Conservation (phyloP, 2,888 invertebrate genomes). For the Noctua janthe region DNA sequence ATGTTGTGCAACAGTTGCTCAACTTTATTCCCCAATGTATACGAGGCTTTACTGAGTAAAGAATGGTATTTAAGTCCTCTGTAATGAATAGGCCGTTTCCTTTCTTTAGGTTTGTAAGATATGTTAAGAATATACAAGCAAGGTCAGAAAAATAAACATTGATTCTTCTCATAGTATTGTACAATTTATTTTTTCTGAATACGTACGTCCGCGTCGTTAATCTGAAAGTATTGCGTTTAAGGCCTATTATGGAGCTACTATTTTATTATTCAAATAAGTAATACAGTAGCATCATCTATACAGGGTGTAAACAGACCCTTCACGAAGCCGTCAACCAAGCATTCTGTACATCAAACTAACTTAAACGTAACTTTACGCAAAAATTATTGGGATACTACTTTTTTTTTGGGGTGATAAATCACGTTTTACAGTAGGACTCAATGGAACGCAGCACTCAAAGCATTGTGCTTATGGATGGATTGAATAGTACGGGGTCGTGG, state of each 20-base stretch:
- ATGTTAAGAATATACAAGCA: neutral
- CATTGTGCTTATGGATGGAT: no score
- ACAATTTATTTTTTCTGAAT: no score
- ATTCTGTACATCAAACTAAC: no score
- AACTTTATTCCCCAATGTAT: slow-evolving; percentile 15
- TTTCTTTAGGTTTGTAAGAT: neutral
- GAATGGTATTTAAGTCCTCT: slow-evolving; percentile 28
- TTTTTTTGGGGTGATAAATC: no score
- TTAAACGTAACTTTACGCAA: no score
- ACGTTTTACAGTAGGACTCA: no score
- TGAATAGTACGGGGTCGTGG: no score
- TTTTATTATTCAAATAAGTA: neutral
- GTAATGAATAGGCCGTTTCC: slow-evolving; percentile 34
- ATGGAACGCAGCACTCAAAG: no score
- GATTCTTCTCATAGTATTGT: neutral
- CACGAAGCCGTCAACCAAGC: no score
- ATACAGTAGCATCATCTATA: neutral
- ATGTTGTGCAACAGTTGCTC: neutral
- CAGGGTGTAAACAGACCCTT: no score
- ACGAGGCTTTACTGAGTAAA: slow-evolving; percentile 8
- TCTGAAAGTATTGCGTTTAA: neutral
- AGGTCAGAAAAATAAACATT: neutral
- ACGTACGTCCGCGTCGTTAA: neutral
- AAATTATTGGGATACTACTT: no score
- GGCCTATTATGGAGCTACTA: neutral